Percentiles rank a stretch among this genome's conserved stretches.
Conservation (phyloP, 1,140 invertebrate species). For the Myzus persicae region DNA sequence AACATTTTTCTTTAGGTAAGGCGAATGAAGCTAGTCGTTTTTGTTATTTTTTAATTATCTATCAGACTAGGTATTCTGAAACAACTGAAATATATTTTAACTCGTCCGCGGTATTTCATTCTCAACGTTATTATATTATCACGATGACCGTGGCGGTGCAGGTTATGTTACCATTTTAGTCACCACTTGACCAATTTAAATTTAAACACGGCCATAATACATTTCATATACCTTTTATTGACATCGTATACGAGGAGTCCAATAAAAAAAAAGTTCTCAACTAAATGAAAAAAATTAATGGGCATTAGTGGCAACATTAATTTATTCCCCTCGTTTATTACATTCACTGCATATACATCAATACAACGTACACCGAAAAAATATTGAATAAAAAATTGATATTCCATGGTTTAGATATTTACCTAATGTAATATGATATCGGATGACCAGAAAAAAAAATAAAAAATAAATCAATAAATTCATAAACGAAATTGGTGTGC, state of each 20-base stretch:
- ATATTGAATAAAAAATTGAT: background rate
- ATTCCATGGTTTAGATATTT: background rate
- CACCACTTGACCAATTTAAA: background rate
- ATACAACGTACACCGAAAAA: background rate
- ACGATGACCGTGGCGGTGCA: background rate
- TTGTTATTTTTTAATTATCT: background rate
- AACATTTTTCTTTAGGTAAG: accelerated
- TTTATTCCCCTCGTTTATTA: background rate
- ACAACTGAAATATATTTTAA: background rate
- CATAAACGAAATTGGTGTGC: background rate
- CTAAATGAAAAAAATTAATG: background rate
- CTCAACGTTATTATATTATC: background rate
- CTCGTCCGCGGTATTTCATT: background rate
- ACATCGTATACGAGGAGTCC: background rate
- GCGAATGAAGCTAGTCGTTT: background rate
- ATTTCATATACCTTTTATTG: background rate
- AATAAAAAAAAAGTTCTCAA: background rate
- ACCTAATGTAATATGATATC: background rate
- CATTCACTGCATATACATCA: background rate
- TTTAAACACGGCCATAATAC: background rate
- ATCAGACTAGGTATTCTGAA: background rate
- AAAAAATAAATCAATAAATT: background rate
- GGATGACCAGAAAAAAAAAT: background rate
- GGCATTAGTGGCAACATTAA: background rate
- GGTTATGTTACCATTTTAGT: background rate